Evolutionary conservation across 2,797 vertebrate species (phyloP).

Genomic region (Xenentodon cancila): DNA sequence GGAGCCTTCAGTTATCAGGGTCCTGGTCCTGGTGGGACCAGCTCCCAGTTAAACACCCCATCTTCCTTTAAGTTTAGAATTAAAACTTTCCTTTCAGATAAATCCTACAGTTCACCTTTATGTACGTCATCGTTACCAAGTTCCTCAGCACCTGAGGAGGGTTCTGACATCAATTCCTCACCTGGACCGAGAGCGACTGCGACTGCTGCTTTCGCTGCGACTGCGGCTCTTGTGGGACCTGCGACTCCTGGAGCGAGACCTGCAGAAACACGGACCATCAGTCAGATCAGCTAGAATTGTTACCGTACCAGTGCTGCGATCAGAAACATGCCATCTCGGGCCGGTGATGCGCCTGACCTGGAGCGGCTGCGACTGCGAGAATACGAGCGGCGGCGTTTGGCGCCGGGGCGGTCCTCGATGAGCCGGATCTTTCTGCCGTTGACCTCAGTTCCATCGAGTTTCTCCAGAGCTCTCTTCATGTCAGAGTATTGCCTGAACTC

Average conservation of each 20-base stretch:
- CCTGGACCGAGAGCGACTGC: constrained; percentile 91
- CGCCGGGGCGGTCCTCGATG: constrained; percentile 94
- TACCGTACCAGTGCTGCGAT: too few relatives aligned
- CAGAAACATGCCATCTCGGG: too few relatives aligned
- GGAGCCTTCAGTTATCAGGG: too few relatives aligned
- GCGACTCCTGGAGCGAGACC: constrained; percentile 94
- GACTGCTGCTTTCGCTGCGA: constrained; percentile 90
- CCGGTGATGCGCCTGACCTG: constrained; percentile 73
- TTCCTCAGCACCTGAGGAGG: too few relatives aligned
- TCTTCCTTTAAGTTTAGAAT: too few relatives aligned
- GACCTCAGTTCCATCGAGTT: constrained; percentile 95
- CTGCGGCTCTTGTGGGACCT: constrained; percentile 94
- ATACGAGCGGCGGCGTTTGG: constrained; percentile 89
- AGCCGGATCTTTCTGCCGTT: constrained; percentile 96
- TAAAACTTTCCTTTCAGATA: too few relatives aligned
- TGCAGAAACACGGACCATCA: constrained; percentile 44
- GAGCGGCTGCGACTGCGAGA: constrained; percentile 94
- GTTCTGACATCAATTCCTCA: constrained; percentile 50
- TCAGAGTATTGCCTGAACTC: constrained; percentile 97
- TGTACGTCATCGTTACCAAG: too few relatives aligned
- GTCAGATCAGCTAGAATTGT: too few relatives aligned
- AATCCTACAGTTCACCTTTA: too few relatives aligned
- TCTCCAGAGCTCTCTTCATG: constrained; percentile 98
- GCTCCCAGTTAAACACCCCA: too few relatives aligned
- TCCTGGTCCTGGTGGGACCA: too few relatives aligned